Base-by-base conservation (phyloP, 2,888 invertebrate species). In the Andrena dorsata region DNA sequence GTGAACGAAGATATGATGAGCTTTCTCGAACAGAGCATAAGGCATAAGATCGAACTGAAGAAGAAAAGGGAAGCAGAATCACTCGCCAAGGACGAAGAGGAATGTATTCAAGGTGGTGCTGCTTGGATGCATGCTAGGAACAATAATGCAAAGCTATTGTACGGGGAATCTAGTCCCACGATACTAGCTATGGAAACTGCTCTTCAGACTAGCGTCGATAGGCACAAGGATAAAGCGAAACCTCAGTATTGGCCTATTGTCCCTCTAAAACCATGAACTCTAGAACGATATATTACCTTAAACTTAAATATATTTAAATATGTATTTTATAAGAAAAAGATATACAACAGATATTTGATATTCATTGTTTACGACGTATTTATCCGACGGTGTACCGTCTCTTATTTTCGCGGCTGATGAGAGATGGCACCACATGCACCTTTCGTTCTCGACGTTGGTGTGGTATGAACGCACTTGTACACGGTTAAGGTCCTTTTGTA, bases 181-280 rank as follows among this genome's bases (percentile, higher is more conserved):
- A 96, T 97, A 88, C 95, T 96, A 84, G 97, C 96, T 0, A 95
- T 97, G 95, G 97, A 97, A 94, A 96, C 96, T 82, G 96, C 96
- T 0, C 91, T 97, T 82, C 95, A 96, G 84, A 95, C 96, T 73
- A 95, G 95, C 60, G 96, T 95, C 93, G 96, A 97, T 80, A 94
- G 95, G 82, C 95, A 95, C 83, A 94, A 95, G 89, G 96, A 97
- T 89, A 94, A 94, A 79, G 92, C 94, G 2, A 96, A 96, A 85
- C 96, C 97, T 5, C 94, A 94, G 63, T 95, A 95, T 83, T 97
- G 97, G 97, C 97, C 97, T 0, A 96, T 96, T 89, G 95, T 97
- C 92, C 96, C 97, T 5, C 94, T 97, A 5, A 96, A 95, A 76
- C 80, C 84, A 23, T 90, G 74, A 60, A 23, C 3, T 32, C 2